phyloP scores from a whole-genome alignment of 1,140 invertebrate genomes.

The Sarcophaga bullata region DNA sequence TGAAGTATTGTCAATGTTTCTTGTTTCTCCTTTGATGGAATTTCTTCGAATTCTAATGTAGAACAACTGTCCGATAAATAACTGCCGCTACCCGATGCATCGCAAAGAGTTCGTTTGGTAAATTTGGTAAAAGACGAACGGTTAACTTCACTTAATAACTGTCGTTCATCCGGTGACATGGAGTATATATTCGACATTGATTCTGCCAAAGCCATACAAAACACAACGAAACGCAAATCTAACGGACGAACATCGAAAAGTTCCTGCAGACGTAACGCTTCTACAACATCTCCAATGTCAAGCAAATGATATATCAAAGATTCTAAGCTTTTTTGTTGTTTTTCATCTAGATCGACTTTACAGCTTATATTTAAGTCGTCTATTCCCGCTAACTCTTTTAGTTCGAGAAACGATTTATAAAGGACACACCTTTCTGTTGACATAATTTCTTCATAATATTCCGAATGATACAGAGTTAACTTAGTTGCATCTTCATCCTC shows the following conservation, averaged over 20 bases:
- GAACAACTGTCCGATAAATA: slow-evolving; percentile 59
- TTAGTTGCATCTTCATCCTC: slow-evolving; percentile 36
- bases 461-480: slow-evolving; percentile 58
- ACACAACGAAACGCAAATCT: slow-evolving; percentile 67
- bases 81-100: slow-evolving; percentile 42
- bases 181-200: slow-evolving; percentile 61
- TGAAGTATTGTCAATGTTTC: slow-evolving; percentile 60
- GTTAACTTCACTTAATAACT: slow-evolving; percentile 57
- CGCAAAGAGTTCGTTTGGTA: slow-evolving; percentile 53
- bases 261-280: slow-evolving; percentile 66
- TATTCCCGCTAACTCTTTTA: slow-evolving; percentile 62
- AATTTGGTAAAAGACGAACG: slow-evolving; percentile 61
- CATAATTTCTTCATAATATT: slow-evolving; percentile 64
- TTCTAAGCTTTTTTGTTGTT: slow-evolving; percentile 54
- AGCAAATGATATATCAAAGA: slow-evolving; percentile 59
- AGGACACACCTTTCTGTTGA: slow-evolving; percentile 58
- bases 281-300: slow-evolving; percentile 64
- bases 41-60: slow-evolving; percentile 61
- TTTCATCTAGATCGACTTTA: slow-evolving; percentile 48
- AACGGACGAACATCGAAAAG: slow-evolving; percentile 66
- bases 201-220: slow-evolving; percentile 68
- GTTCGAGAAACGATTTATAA: slow-evolving; percentile 61
- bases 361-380: slow-evolving; percentile 57
- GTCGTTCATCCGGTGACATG: slow-evolving; percentile 58
- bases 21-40: slow-evolving; percentile 61